Evolutionary conservation across 2,888 invertebrate species (phyloP), one percentile per base, ranked within the genome.

Genomic region (Vanessa cardui): DNA sequence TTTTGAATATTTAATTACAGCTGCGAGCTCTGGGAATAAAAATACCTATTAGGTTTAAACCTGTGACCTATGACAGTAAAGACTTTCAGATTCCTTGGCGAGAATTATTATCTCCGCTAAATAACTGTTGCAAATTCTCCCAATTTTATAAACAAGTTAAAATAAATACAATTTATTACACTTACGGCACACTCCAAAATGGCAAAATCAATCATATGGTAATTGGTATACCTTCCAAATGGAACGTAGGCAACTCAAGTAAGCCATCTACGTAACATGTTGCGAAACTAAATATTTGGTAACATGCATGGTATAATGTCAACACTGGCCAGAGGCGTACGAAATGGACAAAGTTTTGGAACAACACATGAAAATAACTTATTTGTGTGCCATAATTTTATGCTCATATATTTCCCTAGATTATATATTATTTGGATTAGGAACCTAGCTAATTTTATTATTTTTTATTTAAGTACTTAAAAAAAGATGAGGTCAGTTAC

Each of bases 201-300:
- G n/a, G 26, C 46, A 58, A 63, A 63, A 59, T 66, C 62, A 58
- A 58, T 64, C 49, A 47, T 49, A 31, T 12, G 46, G 26, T 26
- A 26, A 26, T 26, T 26, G 26, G 49, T 54, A 46, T 47, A 50
- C 46, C 45, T 45, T 26, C 21, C 12, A 39, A 39, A 39, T 39
- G 39, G 39, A 56, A 68, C 59, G 67, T 52, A 59, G 26, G 54
- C 59, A 60, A 47, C 47, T 44, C 44, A 59, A 60, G 69, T 70
- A 69, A 72, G 31, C 58, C 64, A 67, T 62, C 50, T 65, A 58
- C 67, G 62, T 69, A 72, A 69, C 64, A 61, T 50, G 56, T 69
- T 72, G 69, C 46, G 70, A 67, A 67, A 72, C 50, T 56, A 60
- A 66, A 64, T 62, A 64, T 72, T 72, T 72, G 64, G 72, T 69